Conservation (phyloP, 1,140 invertebrate species). For the Tetragonula clypearis region DNA sequence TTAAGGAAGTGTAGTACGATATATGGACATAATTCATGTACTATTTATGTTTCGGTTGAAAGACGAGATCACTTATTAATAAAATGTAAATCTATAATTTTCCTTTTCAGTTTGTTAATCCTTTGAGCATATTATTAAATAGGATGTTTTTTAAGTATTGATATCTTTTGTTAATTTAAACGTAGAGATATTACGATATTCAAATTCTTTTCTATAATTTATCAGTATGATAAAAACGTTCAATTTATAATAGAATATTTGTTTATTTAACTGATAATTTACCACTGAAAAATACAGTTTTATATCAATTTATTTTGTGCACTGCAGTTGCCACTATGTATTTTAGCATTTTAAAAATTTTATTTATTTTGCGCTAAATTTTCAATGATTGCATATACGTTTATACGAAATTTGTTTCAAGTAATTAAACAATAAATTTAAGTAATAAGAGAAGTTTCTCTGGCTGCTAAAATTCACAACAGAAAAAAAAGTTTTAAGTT, state of each 20-base stretch:
- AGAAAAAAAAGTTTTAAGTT: background rate
- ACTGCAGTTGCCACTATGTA: background rate
- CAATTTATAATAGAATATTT: background rate
- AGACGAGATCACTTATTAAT: slow-evolving; percentile 67
- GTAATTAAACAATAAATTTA: background rate
- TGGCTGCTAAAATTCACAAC: background rate
- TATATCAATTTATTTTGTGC: background rate
- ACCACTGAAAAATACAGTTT: background rate
- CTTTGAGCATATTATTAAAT: slow-evolving; percentile 22
- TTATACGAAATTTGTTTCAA: background rate
- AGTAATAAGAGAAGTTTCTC: background rate
- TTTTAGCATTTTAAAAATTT: background rate
- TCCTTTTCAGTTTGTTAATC: slow-evolving; percentile 53
- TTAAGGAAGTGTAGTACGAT: slow-evolving; percentile 57
- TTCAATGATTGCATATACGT: background rate
- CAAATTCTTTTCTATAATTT: background rate
- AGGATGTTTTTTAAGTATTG: background rate
- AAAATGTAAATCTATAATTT: slow-evolving; percentile 67
- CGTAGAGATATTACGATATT: background rate
- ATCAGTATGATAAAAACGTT: background rate
- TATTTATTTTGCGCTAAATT: background rate
- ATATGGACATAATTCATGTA: slow-evolving; percentile 60
- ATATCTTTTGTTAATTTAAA: background rate
- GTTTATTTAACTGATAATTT: background rate
- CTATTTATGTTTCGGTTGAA: slow-evolving; percentile 65